Evolutionary conservation across 1,140 invertebrate genomes (phyloP).

Genomic region (Coptotermes formosanus): DNA sequence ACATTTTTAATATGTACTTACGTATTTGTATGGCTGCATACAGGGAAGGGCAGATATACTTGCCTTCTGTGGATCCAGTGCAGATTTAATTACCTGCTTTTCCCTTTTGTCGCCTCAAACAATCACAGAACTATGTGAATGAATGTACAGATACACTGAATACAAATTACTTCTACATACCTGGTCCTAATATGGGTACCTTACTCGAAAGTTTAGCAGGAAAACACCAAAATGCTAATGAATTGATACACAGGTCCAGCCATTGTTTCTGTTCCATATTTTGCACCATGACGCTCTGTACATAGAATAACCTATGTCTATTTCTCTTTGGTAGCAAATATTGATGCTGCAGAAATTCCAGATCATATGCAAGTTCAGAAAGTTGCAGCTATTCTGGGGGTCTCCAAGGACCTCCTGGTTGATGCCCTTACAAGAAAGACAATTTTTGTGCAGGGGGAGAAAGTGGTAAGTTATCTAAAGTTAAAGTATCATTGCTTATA

Average conservation of each 20-base stretch:
- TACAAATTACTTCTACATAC: too few species aligned
- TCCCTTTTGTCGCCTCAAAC: too few species aligned
- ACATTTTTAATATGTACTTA: too few species aligned
- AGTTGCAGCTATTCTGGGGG: constrained; percentile 68
- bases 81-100: too few species aligned
- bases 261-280: not conserved
- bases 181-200: not conserved
- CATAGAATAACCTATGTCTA: not conserved
- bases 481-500: too few species aligned
- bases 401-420: constrained; percentile 65
- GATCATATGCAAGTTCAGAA: constrained; percentile 63
- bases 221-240: not conserved
- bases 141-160: too few species aligned
- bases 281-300: not conserved
- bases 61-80: too few species aligned
- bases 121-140: too few species aligned
- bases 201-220: not conserved
- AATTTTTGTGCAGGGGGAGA: constrained; percentile 84
- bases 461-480: constrained; percentile 56
- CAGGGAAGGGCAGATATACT: too few species aligned
- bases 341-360: constrained; percentile 77
- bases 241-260: too few species aligned
- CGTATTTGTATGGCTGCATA: too few species aligned
- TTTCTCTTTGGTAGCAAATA: constrained; percentile 56
- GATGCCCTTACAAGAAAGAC: constrained; percentile 83